Conservation (phyloP, 2,797 vertebrate genomes). For the Atherinosoma microstoma region DNA sequence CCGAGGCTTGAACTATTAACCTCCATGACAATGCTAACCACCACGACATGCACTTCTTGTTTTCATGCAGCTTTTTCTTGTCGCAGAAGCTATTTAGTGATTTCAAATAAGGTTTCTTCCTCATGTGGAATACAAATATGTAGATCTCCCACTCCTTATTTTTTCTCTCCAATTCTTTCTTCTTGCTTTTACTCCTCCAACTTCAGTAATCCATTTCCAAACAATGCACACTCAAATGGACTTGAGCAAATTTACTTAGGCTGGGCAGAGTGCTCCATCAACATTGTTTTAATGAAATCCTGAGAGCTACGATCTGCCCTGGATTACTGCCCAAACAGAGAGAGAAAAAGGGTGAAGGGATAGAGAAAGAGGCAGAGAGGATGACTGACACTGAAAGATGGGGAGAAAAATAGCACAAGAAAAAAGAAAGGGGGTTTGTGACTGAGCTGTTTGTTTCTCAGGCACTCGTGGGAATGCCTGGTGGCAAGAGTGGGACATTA, state of each 20-base stretch:
- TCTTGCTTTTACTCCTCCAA: slow-evolving; percentile 51
- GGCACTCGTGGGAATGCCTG: slow-evolving; percentile 47
- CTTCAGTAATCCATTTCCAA: slow-evolving; percentile 73
- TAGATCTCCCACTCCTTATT: slow-evolving; percentile 22
- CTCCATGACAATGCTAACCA: neutral
- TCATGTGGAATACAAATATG: slow-evolving; percentile 64
- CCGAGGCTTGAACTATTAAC: too few relatives aligned
- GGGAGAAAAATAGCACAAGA: slow-evolving; percentile 35
- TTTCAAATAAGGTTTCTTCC: slow-evolving; percentile 47
- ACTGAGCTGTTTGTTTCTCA: slow-evolving; percentile 46
- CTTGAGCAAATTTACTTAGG: slow-evolving; percentile 78
- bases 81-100: slow-evolving; percentile 43
- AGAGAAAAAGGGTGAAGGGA: slow-evolving; percentile 42
- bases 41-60: slow-evolving; percentile 5
- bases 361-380: slow-evolving; percentile 32
- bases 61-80: slow-evolving; percentile 27
- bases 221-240: slow-evolving; percentile 76
- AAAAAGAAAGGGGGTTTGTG: slow-evolving; percentile 32
- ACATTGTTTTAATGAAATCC: slow-evolving; percentile 81
- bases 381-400: slow-evolving; percentile 36
- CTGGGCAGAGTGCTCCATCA: slow-evolving; percentile 77
- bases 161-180: slow-evolving; percentile 16
- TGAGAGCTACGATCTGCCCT: slow-evolving; percentile 71
- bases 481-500: neutral
- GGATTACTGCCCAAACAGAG: slow-evolving; percentile 72